A percentile compares a stretch with the other conserved stretches of the same genome.
phyloP scores from a whole-genome alignment of 2,888 invertebrate genomes.

The Sabellastarte sp. region DNA sequence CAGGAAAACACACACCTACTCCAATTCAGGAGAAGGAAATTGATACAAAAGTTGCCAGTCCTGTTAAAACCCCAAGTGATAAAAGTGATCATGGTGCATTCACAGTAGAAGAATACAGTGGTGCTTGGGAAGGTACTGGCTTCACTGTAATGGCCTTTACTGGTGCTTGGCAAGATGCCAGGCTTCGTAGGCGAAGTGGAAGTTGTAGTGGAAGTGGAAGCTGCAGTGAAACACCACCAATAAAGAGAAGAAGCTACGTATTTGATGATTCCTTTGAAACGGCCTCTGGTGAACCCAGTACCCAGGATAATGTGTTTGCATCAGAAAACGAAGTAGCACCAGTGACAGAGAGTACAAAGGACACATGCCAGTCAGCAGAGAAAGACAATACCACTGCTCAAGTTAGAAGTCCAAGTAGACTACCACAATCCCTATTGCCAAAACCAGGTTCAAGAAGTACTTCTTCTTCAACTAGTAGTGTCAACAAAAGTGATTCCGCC shows the following conservation, averaged over 20 bases:
- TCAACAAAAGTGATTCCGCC: background rate
- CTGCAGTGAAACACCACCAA: background rate
- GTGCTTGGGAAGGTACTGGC: background rate
- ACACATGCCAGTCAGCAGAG: background rate
- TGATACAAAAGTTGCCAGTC: background rate
- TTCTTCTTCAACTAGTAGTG: background rate
- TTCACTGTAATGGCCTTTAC: background rate
- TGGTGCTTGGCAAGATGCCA: background rate
- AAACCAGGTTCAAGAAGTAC: background rate
- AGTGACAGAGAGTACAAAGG: background rate
- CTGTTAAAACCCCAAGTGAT: background rate
- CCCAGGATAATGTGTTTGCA: too few species aligned
- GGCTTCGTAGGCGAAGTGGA: background rate
- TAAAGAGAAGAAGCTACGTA: background rate
- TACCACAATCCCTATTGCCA: background rate
- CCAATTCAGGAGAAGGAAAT: background rate
- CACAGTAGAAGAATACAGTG: background rate
- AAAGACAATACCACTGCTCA: background rate
- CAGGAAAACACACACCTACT: background rate
- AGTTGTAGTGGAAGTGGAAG: background rate
- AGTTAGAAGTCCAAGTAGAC: too few species aligned
- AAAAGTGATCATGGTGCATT: background rate
- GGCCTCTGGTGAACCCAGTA: background rate
- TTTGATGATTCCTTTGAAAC: background rate
- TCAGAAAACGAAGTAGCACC: background rate